These are phyloP conservation scores for Nannobrachium achirus DNA, from an alignment of 2,113 vertebrate species.

Conservation along the genomic window DNA sequence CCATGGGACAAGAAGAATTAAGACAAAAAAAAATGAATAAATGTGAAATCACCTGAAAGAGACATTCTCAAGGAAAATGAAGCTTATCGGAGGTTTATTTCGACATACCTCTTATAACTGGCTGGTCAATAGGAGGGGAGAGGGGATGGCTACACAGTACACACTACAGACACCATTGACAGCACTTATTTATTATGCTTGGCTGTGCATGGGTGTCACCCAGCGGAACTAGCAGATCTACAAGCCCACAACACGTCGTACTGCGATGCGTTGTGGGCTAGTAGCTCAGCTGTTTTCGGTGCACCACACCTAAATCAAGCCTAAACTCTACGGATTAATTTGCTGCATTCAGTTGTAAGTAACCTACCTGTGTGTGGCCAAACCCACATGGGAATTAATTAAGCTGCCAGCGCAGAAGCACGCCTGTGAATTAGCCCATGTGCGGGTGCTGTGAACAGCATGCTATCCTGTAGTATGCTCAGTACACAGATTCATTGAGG, in stretches of 20 bases:
- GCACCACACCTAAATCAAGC: no score
- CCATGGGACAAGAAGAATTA: background rate
- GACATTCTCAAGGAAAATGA: background rate
- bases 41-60: background rate
- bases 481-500: slow-evolving; percentile 29
- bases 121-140: no score
- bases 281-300: no score
- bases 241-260: no score
- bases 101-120: no score
- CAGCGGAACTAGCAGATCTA: no score
- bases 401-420: slow-evolving; percentile 7
- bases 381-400: slow-evolving; percentile 31
- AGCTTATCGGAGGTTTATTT: no score
- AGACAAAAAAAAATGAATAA: background rate
- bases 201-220: no score
- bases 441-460: slow-evolving; percentile 10
- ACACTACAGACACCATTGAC: no score
- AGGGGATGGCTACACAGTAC: no score
- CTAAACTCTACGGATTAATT: background rate
- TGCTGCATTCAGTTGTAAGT: slow-evolving; percentile 7
- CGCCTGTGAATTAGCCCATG: slow-evolving; percentile 9
- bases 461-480: background rate
- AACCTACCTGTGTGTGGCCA: slow-evolving; percentile 12
- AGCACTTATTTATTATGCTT: no score
- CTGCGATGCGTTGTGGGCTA: no score